Evolutionary conservation across 53 echinoderm and acorn worm genomes (phyloP).

Genomic region (Henricia sp.): DNA sequence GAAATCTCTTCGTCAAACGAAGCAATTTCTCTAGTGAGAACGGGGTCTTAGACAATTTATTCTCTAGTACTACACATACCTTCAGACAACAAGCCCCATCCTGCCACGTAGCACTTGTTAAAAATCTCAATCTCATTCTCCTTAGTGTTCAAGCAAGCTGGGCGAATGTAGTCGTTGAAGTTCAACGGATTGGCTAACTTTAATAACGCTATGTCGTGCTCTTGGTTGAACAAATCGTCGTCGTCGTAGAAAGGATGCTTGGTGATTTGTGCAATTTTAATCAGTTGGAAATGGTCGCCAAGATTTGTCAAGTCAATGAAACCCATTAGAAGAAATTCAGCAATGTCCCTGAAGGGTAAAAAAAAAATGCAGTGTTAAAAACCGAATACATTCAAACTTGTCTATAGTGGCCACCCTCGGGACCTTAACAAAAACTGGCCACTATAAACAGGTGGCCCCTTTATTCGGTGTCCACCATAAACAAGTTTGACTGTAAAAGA

Average conservation of each 20-base stretch:
- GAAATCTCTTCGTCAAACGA: no score
- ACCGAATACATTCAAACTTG: no score
- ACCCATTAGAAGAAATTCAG: conserved; percentile 44
- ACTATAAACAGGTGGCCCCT: no score
- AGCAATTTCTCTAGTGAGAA: no score
- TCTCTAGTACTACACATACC: no score
- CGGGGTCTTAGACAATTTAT: no score
- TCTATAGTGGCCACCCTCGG: no score
- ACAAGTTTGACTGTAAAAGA: no score
- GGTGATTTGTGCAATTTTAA: conserved; percentile 18
- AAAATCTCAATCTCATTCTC: conserved; percentile 62
- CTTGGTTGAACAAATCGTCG: background rate
- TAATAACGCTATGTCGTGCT: conserved; percentile 78
- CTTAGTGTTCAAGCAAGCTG: conserved; percentile 72
- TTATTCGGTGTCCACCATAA: no score
- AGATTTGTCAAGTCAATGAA: conserved; percentile 21
- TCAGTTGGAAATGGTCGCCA: conserved; percentile 42
- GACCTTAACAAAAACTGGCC: no score
- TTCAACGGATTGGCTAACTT: conserved; percentile 49
- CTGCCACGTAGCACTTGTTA: conserved; percentile 49
- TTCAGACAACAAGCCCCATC: no score
- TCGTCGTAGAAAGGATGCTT: conserved; percentile 64
- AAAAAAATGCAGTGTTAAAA: no score
- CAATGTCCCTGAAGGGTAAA: background rate
- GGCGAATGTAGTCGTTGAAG: conserved; percentile 68